These are phyloP conservation scores for Aphelenchoides bicaudatus DNA, from an alignment of 2,888 invertebrate species.

Conservation along the genomic window DNA sequence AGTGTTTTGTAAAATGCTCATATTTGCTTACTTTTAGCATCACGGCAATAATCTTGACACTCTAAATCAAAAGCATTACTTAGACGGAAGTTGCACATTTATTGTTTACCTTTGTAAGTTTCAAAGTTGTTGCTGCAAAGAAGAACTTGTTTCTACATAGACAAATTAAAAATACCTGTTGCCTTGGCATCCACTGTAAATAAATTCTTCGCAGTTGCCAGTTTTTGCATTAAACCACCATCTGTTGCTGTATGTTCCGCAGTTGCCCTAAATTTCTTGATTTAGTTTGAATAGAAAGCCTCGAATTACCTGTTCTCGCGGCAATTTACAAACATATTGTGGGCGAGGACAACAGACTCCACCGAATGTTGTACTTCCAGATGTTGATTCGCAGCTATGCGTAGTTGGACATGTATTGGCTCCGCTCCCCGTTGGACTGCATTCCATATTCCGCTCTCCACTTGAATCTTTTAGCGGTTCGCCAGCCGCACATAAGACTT, in stretches of 20 bases:
- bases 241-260: conserved; percentile 57
- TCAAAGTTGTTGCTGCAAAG: conserved; percentile 48
- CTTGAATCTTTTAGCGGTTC: conserved; percentile 60
- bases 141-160: background rate
- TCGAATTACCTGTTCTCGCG: conserved; percentile 42
- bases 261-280: conserved; percentile 46
- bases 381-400: conserved; percentile 58
- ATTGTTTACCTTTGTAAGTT: conserved; percentile 57
- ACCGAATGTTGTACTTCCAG: conserved; percentile 45
- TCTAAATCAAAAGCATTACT: too few species aligned
- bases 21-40: conserved; percentile 42
- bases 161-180: conserved; percentile 50
- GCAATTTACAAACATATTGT: conserved; percentile 59
- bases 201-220: conserved; percentile 60
- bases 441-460: conserved; percentile 59
- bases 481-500: conserved; percentile 57
- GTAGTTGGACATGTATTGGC: conserved; percentile 55
- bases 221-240: conserved; percentile 61
- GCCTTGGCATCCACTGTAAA: conserved; percentile 56
- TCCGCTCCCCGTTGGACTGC: conserved; percentile 57
- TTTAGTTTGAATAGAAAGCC: background rate
- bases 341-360: conserved; percentile 59
- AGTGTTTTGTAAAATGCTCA: conserved; percentile 4
- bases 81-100: too few species aligned
- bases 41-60: conserved; percentile 59